A percentile compares a stretch with the other conserved stretches of the same genome.
Conservation (phyloP, 1,140 invertebrate genomes). For the Pseudomyrmex concolor region DNA sequence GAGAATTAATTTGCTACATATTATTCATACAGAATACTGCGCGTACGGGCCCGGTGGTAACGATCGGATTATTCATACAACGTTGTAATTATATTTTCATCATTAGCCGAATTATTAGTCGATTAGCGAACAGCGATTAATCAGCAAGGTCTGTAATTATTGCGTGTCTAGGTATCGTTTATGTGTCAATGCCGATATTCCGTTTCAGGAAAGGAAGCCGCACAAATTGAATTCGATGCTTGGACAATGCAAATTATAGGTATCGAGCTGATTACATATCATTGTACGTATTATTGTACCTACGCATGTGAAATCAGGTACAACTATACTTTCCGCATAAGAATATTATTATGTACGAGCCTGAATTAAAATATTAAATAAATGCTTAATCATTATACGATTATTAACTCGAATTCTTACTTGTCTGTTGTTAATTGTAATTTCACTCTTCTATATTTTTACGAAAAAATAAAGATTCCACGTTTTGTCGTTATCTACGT, state of each 20-base stretch:
- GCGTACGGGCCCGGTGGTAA: slow-evolving; percentile 20
- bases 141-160: slow-evolving; percentile 67
- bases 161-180: slow-evolving; percentile 47
- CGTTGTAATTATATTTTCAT: slow-evolving; percentile 68
- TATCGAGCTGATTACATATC: slow-evolving; percentile 37
- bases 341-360: neutral
- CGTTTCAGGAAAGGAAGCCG: slow-evolving; percentile 51
- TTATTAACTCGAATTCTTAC: neutral
- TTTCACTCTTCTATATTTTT: neutral
- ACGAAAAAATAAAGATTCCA: neutral
- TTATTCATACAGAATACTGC: slow-evolving; percentile 66
- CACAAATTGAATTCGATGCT: slow-evolving; percentile 50
- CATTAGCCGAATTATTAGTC: slow-evolving; percentile 73
- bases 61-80: slow-evolving; percentile 67
- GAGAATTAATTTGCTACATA: slow-evolving; percentile 71
- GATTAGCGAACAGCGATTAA: slow-evolving; percentile 70
- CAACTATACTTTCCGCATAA: neutral
- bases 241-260: slow-evolving; percentile 4
- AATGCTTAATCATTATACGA: slow-evolving; percentile 8
- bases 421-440: neutral
- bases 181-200: slow-evolving; percentile 20
- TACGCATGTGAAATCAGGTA: neutral
- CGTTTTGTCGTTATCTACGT: neutral
- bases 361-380: neutral
- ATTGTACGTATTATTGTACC: slow-evolving; percentile 5